These are phyloP conservation scores for Drosophila buzzatii DNA, from an alignment of 2,888 invertebrate species.

Conservation along the genomic window DNA sequence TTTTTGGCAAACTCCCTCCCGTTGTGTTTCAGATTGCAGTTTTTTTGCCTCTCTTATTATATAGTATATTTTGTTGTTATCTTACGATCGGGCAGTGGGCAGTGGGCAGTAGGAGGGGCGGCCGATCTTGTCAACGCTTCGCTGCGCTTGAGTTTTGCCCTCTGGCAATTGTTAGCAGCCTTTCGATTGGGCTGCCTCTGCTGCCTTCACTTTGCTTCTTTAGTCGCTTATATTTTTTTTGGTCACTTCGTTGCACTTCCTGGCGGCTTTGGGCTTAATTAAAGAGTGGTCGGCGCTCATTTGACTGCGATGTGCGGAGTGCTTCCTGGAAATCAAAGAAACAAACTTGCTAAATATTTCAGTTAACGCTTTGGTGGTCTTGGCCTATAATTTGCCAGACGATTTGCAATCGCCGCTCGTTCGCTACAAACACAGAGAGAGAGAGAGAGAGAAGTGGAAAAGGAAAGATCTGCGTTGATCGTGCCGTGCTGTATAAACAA, in stretches of 20 bases:
- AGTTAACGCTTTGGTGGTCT: constrained; percentile 82
- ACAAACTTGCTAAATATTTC: constrained; percentile 82
- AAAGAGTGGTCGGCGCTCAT: constrained; percentile 71
- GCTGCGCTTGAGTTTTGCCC: constrained; percentile 59
- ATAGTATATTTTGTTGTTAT: background rate
- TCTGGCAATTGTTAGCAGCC: constrained; percentile 41
- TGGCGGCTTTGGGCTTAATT: constrained; percentile 69
- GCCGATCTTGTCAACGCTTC: constrained; percentile 74
- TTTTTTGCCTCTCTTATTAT: background rate
- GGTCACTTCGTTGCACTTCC: constrained; percentile 59
- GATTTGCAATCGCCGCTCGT: constrained; percentile 60
- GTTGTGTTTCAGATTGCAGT: constrained; percentile 77
- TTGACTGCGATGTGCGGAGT: constrained; percentile 56
- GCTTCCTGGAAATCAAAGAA: constrained; percentile 82
- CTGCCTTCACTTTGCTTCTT: background rate
- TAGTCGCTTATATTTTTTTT: constrained; percentile 24
- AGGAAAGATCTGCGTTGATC: constrained; percentile 40
- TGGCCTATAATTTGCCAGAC: constrained; percentile 80
- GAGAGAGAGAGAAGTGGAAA: background rate
- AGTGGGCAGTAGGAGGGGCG: constrained; percentile 11
- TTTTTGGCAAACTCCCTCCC: constrained; percentile 75
- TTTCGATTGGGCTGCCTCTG: background rate
- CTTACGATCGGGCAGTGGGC: background rate
- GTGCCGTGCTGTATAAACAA: constrained; percentile 13
- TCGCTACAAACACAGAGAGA: constrained; percentile 4